Evolutionary conservation across 2,888 invertebrate species (phyloP), one percentile per base, ranked within the genome.

Genomic region (Eustalomyia histrio): DNA sequence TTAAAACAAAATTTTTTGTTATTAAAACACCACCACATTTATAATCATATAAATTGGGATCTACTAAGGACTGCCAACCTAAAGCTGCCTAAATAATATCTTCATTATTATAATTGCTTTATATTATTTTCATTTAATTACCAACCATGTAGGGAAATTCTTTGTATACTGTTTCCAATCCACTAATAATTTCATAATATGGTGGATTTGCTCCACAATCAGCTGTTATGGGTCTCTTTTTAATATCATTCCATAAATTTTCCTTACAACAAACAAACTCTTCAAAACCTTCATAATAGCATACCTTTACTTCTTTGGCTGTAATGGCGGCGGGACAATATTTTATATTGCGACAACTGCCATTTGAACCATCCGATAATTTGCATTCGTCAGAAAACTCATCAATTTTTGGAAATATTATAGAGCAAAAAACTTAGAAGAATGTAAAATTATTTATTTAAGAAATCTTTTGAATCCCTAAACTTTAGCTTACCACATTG

Each of bases 101-200:
- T 7, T 24, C 3, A 29, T 29, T 29, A 29, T 29, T 29, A 6
- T 29, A 7, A 6, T 29, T 29, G 7, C 7, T 39, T 60, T 6
- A 17, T 14, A 18, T 14, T 10, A 17, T n/a, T n/a, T 16, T 16
- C 16, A 5, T 16, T 16, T 4, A 47, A 57, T 67, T 1, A 24
- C 21, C 55, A 24, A 84, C 84, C 84, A 84, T 84, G 17, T 81
- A 84, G 0, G 83, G 72, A 47, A 84, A 85, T 55, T 85, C 84
- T 10, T 71, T 80, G 5, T 74, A 83, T 53, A 58, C 57, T 0
- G 84, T 84, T 0, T 9, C 0, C 12, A 69, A 33, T 0, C 84
- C 84, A 17, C 68, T 75, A 2, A 68, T 64, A 12, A 74, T 75
- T 53, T 50, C 73, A 58, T n/a, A 64, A 7, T 2, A 9, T 5